Conservation (phyloP, 2,888 invertebrate species). For the Cataglyphis altisquamis region DNA sequence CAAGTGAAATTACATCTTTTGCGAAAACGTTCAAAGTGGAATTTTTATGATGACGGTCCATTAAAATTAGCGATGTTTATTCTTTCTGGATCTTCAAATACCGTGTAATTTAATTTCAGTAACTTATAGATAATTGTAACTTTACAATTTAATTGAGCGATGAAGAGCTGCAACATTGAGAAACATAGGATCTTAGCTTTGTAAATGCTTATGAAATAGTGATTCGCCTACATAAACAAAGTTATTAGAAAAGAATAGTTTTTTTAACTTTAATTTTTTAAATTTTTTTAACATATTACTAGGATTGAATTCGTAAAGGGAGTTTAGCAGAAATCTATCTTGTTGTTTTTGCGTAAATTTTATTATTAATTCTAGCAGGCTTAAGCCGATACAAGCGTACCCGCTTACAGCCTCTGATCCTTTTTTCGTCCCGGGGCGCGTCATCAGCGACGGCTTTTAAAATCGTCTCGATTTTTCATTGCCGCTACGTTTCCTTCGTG, state of each 20-base stretch:
- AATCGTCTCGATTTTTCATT: slow-evolving; percentile 69
- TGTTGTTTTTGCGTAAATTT: background rate
- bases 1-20: slow-evolving; percentile 71
- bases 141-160: slow-evolving; percentile 5
- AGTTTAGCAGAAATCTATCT: slow-evolving; percentile 9
- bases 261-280: background rate
- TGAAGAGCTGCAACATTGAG: background rate
- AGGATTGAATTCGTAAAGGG: background rate
- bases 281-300: background rate
- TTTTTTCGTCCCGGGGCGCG: slow-evolving; percentile 19
- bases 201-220: background rate
- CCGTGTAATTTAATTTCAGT: background rate
- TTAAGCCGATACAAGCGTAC: slow-evolving; percentile 25
- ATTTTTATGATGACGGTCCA: slow-evolving; percentile 59
- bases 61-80: slow-evolving; percentile 61
- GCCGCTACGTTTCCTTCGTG: slow-evolving; percentile 67
- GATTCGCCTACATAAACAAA: background rate
- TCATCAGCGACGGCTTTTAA: slow-evolving; percentile 56
- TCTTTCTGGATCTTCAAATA: background rate
- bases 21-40: slow-evolving; percentile 63
- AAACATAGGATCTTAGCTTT: background rate
- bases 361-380: slow-evolving; percentile 27
- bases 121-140: slow-evolving; percentile 5
- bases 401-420: background rate
- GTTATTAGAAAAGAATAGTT: background rate